phyloP scores from a whole-genome alignment of 2,113 vertebrate species.

The Myanophis thanlyinensis region DNA sequence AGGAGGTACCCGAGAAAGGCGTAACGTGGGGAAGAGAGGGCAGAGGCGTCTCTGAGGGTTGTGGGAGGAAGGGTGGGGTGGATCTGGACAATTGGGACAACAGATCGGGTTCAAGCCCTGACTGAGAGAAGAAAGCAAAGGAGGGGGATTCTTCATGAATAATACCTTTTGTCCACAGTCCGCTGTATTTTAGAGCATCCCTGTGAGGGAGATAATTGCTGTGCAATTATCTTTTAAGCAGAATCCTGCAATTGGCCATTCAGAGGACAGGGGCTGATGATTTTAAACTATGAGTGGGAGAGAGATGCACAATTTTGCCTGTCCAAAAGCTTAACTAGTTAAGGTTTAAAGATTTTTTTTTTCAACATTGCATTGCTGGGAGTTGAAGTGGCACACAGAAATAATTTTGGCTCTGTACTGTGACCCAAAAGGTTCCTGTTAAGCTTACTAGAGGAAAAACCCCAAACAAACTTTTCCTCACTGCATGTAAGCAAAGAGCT shows the following conservation, averaged over 20 bases:
- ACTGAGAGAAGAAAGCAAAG: background rate
- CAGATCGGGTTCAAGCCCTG: background rate
- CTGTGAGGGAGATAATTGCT: background rate
- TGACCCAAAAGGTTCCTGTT: background rate
- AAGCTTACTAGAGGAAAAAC: background rate
- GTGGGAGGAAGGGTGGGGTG: too few species aligned
- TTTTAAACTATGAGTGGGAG: background rate
- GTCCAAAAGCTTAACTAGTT: background rate
- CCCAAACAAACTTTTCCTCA: background rate
- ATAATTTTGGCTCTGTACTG: background rate
- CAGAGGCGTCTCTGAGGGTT: background rate
- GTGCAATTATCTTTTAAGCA: background rate
- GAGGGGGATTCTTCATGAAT: background rate
- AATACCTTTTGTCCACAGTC: background rate
- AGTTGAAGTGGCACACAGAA: background rate
- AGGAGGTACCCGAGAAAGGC: conserved; percentile 67
- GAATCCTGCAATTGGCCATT: background rate
- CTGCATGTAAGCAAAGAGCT: background rate
- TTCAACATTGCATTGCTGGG: background rate
- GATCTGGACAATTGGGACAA: background rate
- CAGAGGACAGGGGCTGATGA: background rate
- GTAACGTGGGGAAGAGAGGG: background rate
- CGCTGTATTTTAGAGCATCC: background rate
- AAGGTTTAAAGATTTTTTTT: background rate
- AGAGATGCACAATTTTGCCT: background rate